phyloP scores from a whole-genome alignment of 2,113 vertebrate species.

The Forbesichthys agassizii region DNA sequence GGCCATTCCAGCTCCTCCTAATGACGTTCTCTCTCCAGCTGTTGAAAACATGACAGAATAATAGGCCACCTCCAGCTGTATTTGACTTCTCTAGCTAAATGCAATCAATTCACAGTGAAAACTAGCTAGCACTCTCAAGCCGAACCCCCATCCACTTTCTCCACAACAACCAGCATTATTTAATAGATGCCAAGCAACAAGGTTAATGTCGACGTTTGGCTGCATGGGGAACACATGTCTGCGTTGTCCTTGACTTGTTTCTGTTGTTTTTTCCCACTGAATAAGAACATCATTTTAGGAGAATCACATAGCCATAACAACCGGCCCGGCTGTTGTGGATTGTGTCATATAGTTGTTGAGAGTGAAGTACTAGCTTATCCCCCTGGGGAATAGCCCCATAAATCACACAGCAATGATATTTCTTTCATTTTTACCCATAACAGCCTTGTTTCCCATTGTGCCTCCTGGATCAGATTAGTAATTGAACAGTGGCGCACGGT shows the following conservation, averaged over 20 bases:
- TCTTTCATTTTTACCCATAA: conserved; percentile 72
- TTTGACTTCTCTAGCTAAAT: conserved; percentile 45
- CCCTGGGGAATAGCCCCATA: conserved; percentile 70
- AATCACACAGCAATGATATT: conserved; percentile 71
- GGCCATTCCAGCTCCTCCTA: conserved; percentile 2
- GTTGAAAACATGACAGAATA: conserved; percentile 24
- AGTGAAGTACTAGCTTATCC: conserved; percentile 74
- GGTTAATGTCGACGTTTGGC: conserved; percentile 54
- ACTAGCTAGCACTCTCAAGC: conserved; percentile 14
- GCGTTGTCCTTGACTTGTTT: conserved; percentile 68
- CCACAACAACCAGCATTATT: conserved; percentile 46
- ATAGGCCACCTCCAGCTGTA: conserved; percentile 27
- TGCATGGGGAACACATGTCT: conserved; percentile 44
- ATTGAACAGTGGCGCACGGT: conserved; percentile 67
- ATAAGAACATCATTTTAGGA: conserved; percentile 71
- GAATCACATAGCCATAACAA: conserved; percentile 75
- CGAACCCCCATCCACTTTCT: conserved; percentile 26
- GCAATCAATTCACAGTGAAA: conserved; percentile 39
- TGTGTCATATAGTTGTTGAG: conserved; percentile 68
- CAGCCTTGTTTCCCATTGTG: conserved; percentile 70
- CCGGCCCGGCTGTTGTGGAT: conserved; percentile 51
- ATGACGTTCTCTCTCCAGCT: conserved; percentile 14
- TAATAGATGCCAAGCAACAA: conserved; percentile 48
- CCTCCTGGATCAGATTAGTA: conserved; percentile 70
- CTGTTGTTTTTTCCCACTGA: conserved; percentile 58